Evolutionary conservation across 2,888 invertebrate genomes (phyloP).

Genomic region (Amphipoea lucens): DNA sequence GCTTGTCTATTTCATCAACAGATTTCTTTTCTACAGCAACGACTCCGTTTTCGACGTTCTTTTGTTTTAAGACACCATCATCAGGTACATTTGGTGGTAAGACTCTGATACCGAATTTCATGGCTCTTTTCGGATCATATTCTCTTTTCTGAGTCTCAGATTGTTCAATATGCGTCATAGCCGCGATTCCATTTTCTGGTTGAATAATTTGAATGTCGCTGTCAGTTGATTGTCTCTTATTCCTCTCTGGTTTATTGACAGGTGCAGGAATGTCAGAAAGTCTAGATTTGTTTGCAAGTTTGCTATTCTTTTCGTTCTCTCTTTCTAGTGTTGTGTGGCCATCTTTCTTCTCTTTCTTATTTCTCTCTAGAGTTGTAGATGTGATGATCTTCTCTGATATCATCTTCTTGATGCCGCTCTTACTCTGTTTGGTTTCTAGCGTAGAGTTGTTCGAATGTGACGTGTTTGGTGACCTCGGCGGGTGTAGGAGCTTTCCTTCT

Average conservation of each 20-base stretch:
- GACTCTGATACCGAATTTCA: slow-evolving; percentile 93
- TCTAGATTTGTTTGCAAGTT: slow-evolving; percentile 81
- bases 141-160: slow-evolving; percentile 90
- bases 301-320: slow-evolving; percentile 88
- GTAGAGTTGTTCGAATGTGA: slow-evolving; percentile 88
- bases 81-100: slow-evolving; percentile 90
- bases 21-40: slow-evolving; percentile 81
- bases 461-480: slow-evolving; percentile 85
- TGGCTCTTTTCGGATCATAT: slow-evolving; percentile 89
- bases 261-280: slow-evolving; percentile 80
- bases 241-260: slow-evolving; percentile 84
- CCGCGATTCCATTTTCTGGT: slow-evolving; percentile 81
- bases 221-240: slow-evolving; percentile 83
- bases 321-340: slow-evolving; percentile 84
- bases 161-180: slow-evolving; percentile 81
- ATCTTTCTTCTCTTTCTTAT: slow-evolving; percentile 87
- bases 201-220: slow-evolving; percentile 85
- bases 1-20: slow-evolving; percentile 85
- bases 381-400: slow-evolving; percentile 87
- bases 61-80: slow-evolving; percentile 87
- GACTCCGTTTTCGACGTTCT: slow-evolving; percentile 84
- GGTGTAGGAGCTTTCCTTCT: slow-evolving; percentile 85
- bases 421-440: slow-evolving; percentile 86
- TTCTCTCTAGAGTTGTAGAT: slow-evolving; percentile 86
- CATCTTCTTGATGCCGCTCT: slow-evolving; percentile 87